A percentile compares a stretch with the other conserved stretches of the same genome.
These are phyloP conservation scores for Apomyelois bistriatella DNA, from an alignment of 2,888 invertebrate genomes.

Conservation along the genomic window DNA sequence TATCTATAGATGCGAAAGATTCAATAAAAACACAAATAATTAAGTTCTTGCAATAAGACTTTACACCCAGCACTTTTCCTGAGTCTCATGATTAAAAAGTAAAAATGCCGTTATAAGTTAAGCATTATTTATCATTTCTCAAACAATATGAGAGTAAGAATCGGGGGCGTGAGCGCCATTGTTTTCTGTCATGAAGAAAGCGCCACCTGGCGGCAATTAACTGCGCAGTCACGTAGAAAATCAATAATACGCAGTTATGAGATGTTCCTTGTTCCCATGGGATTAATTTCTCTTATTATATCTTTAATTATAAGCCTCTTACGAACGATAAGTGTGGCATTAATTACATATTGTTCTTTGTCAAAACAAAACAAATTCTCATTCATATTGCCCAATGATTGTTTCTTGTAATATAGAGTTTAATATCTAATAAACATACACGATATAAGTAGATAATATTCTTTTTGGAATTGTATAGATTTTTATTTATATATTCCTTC, in stretches of 20 bases:
- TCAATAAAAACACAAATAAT: too few species aligned
- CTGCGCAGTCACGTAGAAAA: constrained; percentile 26
- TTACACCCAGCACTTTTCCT: background rate
- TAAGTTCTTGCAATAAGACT: too few species aligned
- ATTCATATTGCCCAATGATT: too few species aligned
- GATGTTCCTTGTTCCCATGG: constrained; percentile 12
- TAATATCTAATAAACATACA: too few species aligned
- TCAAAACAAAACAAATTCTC: too few species aligned
- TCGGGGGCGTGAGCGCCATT: constrained; percentile 41
- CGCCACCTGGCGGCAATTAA: constrained; percentile 28
- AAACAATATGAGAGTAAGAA: constrained; percentile 45
- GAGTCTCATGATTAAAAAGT: constrained; percentile 2
- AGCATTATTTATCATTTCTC: constrained; percentile 33
- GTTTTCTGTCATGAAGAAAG: constrained; percentile 27
- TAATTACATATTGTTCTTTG: too few species aligned
- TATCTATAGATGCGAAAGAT: too few species aligned
- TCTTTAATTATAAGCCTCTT: background rate
- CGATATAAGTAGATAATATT: too few species aligned
- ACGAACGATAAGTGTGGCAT: background rate
- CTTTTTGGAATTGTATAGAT: too few species aligned
- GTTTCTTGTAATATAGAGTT: too few species aligned
- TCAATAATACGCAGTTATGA: constrained; percentile 13
- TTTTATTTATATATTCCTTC: too few species aligned
- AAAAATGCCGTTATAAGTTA: constrained; percentile 30
- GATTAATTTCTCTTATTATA: background rate